Evolutionary conservation across 2,888 invertebrate species (phyloP), one percentile per base, ranked within the genome.

Genomic region (Epistrophe eligans): DNA sequence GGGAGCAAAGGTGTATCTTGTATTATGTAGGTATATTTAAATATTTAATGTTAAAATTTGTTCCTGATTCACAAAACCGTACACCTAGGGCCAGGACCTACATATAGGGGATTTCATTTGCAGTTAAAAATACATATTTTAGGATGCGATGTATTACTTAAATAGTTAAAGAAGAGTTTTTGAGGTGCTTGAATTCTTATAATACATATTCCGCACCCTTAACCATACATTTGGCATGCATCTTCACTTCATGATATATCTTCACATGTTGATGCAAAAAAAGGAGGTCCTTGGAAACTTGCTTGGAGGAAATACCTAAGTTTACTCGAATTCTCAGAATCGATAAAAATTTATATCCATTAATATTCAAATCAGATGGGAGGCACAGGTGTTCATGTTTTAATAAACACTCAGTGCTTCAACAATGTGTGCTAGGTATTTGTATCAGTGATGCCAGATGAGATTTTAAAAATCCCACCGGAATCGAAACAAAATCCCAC

Each of bases 41-140:
- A 64, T 77, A 77, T 72, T 82, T 66, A 82, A 82, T 82, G 15
- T 40, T 15, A 55, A 48, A 77, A 79, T 73, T 67, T 67, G 43
- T 52, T 57, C 55, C 55, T 15, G 38, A 38, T 38, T n/a, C 24
- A 50, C 9, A 38, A 11, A 32, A 60, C 43, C 15, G 43, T 57
- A 32, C 9, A 67, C 48, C 32, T 24, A 45, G 38, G 13, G 15
- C n/a, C 15, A 17, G 35, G 81, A 58, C 8, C 4, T 48, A 45
- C n/a, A n/a, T n/a, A n/a, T 24, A n/a, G 17, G 48, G 17, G 45
- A 57, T 50, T 57, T 58, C 64, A 79, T 64, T 55, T 64, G n/a
- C n/a, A 38, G 52, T 28, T 55, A 48, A 48, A 48, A 38, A 13
- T 35, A 28, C 38, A 79, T 24, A 24, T 24, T 24, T 67, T 19